phyloP scores from a whole-genome alignment of 2,797 vertebrate species.

The Loriculus beryllinus region DNA sequence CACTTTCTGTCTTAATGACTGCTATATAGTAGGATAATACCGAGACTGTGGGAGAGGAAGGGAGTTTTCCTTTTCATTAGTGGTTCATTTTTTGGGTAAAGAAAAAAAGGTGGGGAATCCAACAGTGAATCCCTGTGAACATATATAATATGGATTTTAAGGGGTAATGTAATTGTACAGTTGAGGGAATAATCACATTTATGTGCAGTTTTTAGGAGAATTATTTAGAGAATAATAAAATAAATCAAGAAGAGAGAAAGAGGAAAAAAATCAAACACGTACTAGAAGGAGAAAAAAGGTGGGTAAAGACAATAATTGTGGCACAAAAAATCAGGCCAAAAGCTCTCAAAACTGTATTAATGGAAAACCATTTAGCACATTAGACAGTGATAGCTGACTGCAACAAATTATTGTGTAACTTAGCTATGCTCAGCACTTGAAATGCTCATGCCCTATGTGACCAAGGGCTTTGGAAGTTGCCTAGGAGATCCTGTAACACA shows the following conservation, averaged over 20 bases:
- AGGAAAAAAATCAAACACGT: not conserved
- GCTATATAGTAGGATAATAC: not conserved
- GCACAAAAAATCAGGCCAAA: not conserved
- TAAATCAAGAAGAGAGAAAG: not conserved
- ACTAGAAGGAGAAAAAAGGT: not conserved
- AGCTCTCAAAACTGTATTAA: not conserved
- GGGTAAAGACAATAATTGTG: not conserved
- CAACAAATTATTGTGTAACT: not conserved
- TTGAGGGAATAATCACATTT: not conserved
- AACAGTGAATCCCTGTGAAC: slow-evolving; percentile 6
- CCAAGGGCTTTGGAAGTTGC: not conserved
- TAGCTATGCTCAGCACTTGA: not conserved
- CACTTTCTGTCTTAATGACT: not conserved
- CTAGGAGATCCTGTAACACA: not conserved
- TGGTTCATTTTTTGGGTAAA: not conserved
- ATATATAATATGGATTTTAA: slow-evolving; percentile 7
- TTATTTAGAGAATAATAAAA: not conserved
- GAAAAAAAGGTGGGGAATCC: not conserved
- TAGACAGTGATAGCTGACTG: not conserved
- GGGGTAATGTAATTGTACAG: not conserved
- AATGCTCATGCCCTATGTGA: not conserved
- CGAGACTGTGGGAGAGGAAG: not conserved
- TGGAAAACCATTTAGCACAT: not conserved
- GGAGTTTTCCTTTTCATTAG: not conserved
- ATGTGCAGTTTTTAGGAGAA: slow-evolving; percentile 1